A percentile compares a stretch with the other conserved stretches of the same genome.
phyloP scores from a whole-genome alignment of 2,113 vertebrate genomes.

The Chaenogobius annularis region DNA sequence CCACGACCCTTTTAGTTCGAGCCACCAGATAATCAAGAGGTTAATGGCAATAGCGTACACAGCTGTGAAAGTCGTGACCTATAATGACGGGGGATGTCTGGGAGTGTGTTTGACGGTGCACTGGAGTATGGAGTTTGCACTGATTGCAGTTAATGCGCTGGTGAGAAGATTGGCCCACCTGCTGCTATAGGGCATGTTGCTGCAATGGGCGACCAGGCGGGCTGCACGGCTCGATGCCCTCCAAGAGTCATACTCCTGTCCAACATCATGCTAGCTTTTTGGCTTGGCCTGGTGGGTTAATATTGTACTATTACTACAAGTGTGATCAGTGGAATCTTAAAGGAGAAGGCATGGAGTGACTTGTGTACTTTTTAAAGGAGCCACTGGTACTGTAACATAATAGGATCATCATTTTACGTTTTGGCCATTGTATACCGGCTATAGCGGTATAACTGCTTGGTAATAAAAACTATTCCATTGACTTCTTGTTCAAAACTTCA shows the following conservation, averaged over 20 bases:
- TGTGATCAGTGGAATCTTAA: neutral
- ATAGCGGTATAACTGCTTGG: too few relatives aligned
- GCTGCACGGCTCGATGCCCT: slow-evolving; percentile 50
- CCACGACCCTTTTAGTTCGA: slow-evolving; percentile 9
- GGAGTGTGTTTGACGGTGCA: slow-evolving; percentile 56
- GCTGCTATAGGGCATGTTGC: slow-evolving; percentile 28
- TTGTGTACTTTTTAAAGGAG: too few relatives aligned
- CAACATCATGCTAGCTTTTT: slow-evolving; percentile 30
- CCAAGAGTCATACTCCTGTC: slow-evolving; percentile 33
- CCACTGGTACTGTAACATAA: too few relatives aligned
- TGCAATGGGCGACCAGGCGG: slow-evolving; percentile 1
- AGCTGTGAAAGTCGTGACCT: slow-evolving; percentile 56
- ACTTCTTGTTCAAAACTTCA: too few relatives aligned
- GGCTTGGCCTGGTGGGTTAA: slow-evolving; percentile 16
- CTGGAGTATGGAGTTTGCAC: slow-evolving; percentile 51
- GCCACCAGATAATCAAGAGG: slow-evolving; percentile 38
- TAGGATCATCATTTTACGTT: too few relatives aligned
- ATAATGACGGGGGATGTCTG: slow-evolving; percentile 55
- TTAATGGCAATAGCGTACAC: slow-evolving; percentile 60
- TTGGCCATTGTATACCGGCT: too few relatives aligned
- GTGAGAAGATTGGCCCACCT: slow-evolving; percentile 56
- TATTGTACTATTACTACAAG: neutral
- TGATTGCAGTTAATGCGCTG: slow-evolving; percentile 56
- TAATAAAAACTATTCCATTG: too few relatives aligned
- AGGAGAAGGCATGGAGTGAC: too few relatives aligned